Base-by-base conservation (phyloP, 2,888 invertebrate species). In the Asteroscopus sphinx region DNA sequence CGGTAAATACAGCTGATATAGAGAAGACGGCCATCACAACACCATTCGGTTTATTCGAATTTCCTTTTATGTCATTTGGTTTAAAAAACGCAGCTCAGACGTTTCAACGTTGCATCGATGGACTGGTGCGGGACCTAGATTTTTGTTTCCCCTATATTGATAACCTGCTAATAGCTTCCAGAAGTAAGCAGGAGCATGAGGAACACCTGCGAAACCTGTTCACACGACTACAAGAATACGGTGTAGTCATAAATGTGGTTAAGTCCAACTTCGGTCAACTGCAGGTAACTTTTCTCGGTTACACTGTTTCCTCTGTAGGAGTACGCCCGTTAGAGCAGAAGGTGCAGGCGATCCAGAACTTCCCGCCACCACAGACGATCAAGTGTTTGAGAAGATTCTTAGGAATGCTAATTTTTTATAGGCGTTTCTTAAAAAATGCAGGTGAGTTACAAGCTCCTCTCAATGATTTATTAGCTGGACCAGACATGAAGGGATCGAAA, bases 381-480 rank as follows among this genome's bases (percentile, higher is more conserved):
- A 12, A 33, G 9, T 28, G 45, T 5, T 21, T 57, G 0, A 17
- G 57, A 15, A 25, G 57, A 5, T 51, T 51, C 6, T 16, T 56
- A 9, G 56, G 48, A 0, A 56, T 56, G 56, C 9, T 48, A 0
- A 56, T 49, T 25, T 57, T 56, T 33, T 45, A 45, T 9, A 32
- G 39, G 0, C 39, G 39, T 7, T 39, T 4, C 4, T 11, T 25
- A 0, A 11, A 11, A 3, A 3, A 7, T 1, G 39, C 39, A 12
- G 39, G 25, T 12, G 7, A 25, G 1, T 4, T 11, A 1, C 39
- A 39, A 12, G 21, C 39, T 3, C 25, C 39, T 2, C 25, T 39
- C 0, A 21, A 39, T 25, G 25, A 21, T 7, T 11, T 39, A 3
- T 8, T 39, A 1, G 0, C 3, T 12, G 37, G 37, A 1, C 15